These are phyloP conservation scores for Microcebus lehilahytsara DNA, from an alignment of 2,113 vertebrate species.

Conservation along the genomic window DNA sequence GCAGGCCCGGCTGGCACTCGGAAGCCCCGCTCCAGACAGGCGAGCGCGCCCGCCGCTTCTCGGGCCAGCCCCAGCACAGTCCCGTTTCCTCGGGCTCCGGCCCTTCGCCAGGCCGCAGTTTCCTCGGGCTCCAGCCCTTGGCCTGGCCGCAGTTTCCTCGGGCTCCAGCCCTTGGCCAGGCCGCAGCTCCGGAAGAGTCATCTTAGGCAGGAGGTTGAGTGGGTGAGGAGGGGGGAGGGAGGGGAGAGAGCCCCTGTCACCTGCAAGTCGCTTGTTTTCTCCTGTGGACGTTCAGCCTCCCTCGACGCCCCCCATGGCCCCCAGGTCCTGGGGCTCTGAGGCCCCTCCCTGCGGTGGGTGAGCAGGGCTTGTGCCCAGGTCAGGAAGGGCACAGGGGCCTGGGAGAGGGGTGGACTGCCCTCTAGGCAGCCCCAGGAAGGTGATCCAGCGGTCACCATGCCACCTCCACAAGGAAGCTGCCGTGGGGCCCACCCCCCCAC, in stretches of 20 bases:
- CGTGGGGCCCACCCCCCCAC: fast-evolving
- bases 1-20: background rate
- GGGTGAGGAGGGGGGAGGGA: background rate
- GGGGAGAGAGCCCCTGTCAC: background rate
- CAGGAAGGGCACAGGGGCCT: background rate
- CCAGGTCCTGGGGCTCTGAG: fast-evolving
- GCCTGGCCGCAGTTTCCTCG: background rate
- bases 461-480: background rate
- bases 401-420: background rate
- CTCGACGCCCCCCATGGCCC: background rate
- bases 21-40: background rate
- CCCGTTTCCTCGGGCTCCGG: background rate
- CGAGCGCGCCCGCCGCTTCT: background rate
- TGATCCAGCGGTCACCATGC: background rate
- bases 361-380: background rate
- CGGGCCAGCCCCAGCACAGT: fast-evolving
- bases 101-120: no score
- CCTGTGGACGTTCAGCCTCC: background rate
- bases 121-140: fast-evolving
- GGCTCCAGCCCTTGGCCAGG: background rate
- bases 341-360: background rate
- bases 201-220: no score
- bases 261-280: background rate
- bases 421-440: background rate
- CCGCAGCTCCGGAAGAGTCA: background rate